Evolutionary conservation across 1,140 invertebrate genomes (phyloP), one percentile per base, ranked within the genome.

Genomic region (Drosophila takahashii): DNA sequence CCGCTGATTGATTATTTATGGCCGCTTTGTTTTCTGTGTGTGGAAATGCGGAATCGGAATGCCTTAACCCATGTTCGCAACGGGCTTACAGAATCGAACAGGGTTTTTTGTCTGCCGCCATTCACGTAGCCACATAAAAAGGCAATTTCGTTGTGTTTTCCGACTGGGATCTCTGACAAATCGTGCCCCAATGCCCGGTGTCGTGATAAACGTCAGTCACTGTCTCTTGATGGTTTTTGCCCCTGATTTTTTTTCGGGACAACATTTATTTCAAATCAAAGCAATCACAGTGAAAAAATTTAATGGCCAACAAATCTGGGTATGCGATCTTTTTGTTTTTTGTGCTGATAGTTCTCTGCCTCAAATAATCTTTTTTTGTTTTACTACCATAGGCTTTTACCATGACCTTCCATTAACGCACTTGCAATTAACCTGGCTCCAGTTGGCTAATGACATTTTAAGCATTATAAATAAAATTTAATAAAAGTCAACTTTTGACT

Each of bases 401-500:
- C 26, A 18, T 58, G 71, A 57, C 45, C 64, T 70, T 39, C 36
- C 42, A 26, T 58, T 58, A 32, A 16, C 44, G 18, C 42, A 50
- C 16, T 48, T 16, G 61, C 77, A 85, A 85, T 85, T 86, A 85
- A 74, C 77, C 53, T 36, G 72, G 71, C 61, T 47, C 36, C 41
- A 57, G 57, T 48, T 65, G 74, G 48, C 71, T 64, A 87, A 86
- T 83, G 83, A 73, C 71, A 79, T 73, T 86, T 86, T 83, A 86
- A 69, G 70, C 66, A 87, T 79, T 83, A 83, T 79, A 86, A 86
- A 87, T 86, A 86, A 86, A 86, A 86, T 87, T 86, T 87, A 86
- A 86, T 86, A 86, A 86, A 86, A 87, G 83, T 86, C 83, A 79
- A 79, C 83, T 86, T 86, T 86, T 87, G 83, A 86, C 83, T 77